Conservation (phyloP, 2,888 invertebrate genomes). For the Phorcus lineatus region DNA sequence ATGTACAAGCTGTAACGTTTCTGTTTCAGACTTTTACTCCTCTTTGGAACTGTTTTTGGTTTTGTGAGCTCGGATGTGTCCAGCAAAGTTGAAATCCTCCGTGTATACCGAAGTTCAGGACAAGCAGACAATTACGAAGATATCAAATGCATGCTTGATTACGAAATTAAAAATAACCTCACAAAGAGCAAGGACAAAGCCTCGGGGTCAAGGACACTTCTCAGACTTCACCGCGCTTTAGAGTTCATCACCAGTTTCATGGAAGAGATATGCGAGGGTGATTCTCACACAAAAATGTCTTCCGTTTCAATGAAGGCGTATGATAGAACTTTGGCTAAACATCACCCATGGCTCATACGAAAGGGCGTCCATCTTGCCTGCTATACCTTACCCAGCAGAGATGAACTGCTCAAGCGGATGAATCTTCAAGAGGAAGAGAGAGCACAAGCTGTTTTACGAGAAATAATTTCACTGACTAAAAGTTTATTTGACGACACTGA, state of each 20-base stretch:
- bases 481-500: slow-evolving; percentile 57
- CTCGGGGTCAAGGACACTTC: slow-evolving; percentile 90
- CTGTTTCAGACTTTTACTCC: slow-evolving; percentile 86
- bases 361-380: slow-evolving; percentile 86
- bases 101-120: slow-evolving; percentile 77
- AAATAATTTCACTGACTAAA: slow-evolving; percentile 31
- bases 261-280: slow-evolving; percentile 79
- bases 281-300: slow-evolving; percentile 66
- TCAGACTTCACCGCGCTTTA: slow-evolving; percentile 92
- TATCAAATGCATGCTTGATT: slow-evolving; percentile 88
- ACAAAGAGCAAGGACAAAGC: slow-evolving; percentile 79
- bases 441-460: slow-evolving; percentile 43
- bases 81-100: slow-evolving; percentile 88
- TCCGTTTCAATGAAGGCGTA: slow-evolving; percentile 87
- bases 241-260: slow-evolving; percentile 93
- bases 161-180: slow-evolving; percentile 85
- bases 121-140: slow-evolving; percentile 79
- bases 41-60: slow-evolving; percentile 91
- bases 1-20: no score
- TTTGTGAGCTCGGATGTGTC: slow-evolving; percentile 94
- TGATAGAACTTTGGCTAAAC: slow-evolving; percentile 87
- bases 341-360: slow-evolving; percentile 90
- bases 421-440: slow-evolving; percentile 43
- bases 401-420: slow-evolving; percentile 79
- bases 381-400: slow-evolving; percentile 88